Base-by-base conservation (phyloP, 2,113 vertebrate genomes). In the Amphiprion percula region DNA sequence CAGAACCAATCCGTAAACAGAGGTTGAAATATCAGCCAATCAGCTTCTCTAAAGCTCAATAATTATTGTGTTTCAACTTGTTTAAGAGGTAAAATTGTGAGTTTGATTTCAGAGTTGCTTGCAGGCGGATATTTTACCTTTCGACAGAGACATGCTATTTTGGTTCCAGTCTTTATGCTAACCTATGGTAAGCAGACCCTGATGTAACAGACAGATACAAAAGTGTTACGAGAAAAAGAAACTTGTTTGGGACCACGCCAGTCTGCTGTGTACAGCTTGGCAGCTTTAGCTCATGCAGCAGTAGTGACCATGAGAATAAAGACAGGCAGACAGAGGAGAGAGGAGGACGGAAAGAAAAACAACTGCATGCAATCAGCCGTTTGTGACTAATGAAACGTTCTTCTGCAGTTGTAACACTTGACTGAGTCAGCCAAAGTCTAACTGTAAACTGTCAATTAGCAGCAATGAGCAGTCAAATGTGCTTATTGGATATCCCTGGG, bases 391-490 rank as follows among this genome's bases (percentile, higher is more conserved):
- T 30, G 55, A 62, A 74, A 62, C 15, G 10, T 33, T 77, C 24
- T 83, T 78, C 78, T 68, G 68, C 28, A 60, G 44, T 76, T 24
- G 17, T 3, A 62, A 39, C n/a, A 79, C 14, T 54, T 55, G 15
- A 67, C 52, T 53, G 59, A 28, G 15, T 2, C 24, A 77, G 50
- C 49, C 16, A 19, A 75, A 5, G 19, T 68, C 15, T 16, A 39
- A 62, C 63, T 49, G 64, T 55, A 59, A 83, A 75, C 4, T 24
- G 58, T 75, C 70, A 64, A 79, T 87, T 76, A 76, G 49, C 53
- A 16, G 67, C 46, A 68, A 28, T 47, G 23, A 79, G 64, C 69
- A 74, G 73, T 80, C 71, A 85, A 33, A 75, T 28, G 28, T 68
- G 55, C n/a, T 41, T 68, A 71, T 67, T 28, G 44, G 63, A 77